A percentile compares a stretch with the other conserved stretches of the same genome.
These are phyloP conservation scores for Arothron firmamentum DNA, from an alignment of 2,113 vertebrate genomes.

Conservation along the genomic window DNA sequence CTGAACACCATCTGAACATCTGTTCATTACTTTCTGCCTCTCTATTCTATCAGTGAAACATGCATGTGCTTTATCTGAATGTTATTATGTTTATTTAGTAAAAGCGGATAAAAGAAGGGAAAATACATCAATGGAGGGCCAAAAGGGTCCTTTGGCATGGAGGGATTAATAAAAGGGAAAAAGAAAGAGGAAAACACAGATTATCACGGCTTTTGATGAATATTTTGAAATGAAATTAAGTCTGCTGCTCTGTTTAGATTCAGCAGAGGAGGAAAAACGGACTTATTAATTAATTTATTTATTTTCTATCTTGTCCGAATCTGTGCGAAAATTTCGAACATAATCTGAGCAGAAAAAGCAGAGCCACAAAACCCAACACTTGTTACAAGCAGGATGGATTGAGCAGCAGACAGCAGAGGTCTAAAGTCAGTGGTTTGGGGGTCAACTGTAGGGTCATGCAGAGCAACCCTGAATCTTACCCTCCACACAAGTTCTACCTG, in stretches of 20 bases:
- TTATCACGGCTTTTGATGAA: constrained; percentile 42
- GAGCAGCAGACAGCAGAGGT: too few species aligned
- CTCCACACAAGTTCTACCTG: too few species aligned
- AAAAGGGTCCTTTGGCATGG: constrained; percentile 28
- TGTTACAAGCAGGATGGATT: too few species aligned
- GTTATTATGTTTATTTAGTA: constrained; percentile 13
- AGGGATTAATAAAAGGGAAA: constrained; percentile 13
- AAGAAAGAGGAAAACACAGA: constrained; percentile 27
- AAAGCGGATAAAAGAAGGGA: constrained; percentile 35
- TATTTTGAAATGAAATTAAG: constrained; percentile 15
- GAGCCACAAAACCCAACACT: too few species aligned
- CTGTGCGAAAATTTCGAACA: too few species aligned
- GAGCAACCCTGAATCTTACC: too few species aligned
- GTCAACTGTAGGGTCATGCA: too few species aligned
- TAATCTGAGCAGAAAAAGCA: constrained; percentile 1
- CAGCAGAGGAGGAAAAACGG: too few species aligned
- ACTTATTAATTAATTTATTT: too few species aligned
- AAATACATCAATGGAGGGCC: constrained; percentile 17
- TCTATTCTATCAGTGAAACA: constrained; percentile 24
- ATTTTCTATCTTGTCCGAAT: too few species aligned
- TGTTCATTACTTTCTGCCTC: constrained; percentile 40
- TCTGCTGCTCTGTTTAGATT: too few species aligned
- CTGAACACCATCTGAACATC: constrained; percentile 62
- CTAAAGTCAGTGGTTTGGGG: too few species aligned
- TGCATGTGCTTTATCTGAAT: constrained; percentile 52